phyloP scores from a whole-genome alignment of 2,888 invertebrate genomes.

The Tinea semifulvella region DNA sequence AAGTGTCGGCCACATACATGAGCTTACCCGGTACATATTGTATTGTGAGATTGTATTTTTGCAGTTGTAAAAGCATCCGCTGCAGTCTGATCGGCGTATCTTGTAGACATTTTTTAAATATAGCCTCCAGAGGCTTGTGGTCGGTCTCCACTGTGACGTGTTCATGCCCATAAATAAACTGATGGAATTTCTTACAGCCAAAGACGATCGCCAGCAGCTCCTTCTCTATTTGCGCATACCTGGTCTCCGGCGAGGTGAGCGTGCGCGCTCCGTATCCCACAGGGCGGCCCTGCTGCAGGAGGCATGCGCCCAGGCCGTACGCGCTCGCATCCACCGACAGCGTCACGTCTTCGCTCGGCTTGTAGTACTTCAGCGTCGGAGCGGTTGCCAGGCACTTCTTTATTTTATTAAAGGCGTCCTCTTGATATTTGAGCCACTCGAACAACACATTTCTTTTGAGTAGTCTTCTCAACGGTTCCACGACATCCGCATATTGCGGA shows the following conservation, averaged over 20 bases:
- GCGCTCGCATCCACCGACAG: constrained; percentile 18
- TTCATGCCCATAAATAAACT: constrained; percentile 21
- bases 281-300: constrained; percentile 17
- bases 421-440: constrained; percentile 13
- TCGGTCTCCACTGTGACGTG: constrained; percentile 25
- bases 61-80: constrained; percentile 25
- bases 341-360: constrained; percentile 13
- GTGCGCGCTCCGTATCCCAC: constrained; percentile 18
- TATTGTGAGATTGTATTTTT: constrained; percentile 24
- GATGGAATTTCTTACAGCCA: constrained; percentile 20
- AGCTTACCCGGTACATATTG: constrained; percentile 25
- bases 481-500: constrained; percentile 11
- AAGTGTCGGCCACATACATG: constrained; percentile 26
- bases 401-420: constrained; percentile 12
- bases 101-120: constrained; percentile 25
- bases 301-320: constrained; percentile 16
- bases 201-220: constrained; percentile 21
- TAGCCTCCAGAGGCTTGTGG: constrained; percentile 28
- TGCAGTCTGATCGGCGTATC: constrained; percentile 24
- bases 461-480: constrained; percentile 14
- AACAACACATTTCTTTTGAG: constrained; percentile 15
- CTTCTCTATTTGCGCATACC: constrained; percentile 21
- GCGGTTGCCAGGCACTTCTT: constrained; percentile 9
- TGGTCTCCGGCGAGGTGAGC: constrained; percentile 16
- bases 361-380: constrained; percentile 17